Conservation (phyloP, 2,888 invertebrate species). For the Bursaphelenchus okinawaensis region DNA sequence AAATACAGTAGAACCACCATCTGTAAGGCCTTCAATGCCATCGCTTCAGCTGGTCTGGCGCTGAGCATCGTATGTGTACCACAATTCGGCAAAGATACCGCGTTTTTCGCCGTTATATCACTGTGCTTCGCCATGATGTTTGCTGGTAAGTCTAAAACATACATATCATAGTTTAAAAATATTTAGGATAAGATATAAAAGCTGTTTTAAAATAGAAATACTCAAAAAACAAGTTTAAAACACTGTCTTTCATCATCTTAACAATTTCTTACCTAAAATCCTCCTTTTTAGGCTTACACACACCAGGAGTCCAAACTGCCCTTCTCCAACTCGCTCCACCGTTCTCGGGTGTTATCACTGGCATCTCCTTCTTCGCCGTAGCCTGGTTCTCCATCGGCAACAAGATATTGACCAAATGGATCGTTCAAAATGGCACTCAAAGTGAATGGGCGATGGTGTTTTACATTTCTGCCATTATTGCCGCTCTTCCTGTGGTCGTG, state of each 20-base stretch:
- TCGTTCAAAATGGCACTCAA: slow-evolving; percentile 47
- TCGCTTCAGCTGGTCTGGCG: slow-evolving; percentile 48
- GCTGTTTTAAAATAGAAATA: not conserved
- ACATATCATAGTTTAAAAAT: not conserved
- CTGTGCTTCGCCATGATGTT: slow-evolving; percentile 52
- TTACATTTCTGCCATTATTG: slow-evolving; percentile 46
- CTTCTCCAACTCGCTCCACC: slow-evolving; percentile 53
- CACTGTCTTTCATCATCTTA: not conserved
- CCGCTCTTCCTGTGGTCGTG: slow-evolving; percentile 45
- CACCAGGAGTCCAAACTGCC: slow-evolving; percentile 52
- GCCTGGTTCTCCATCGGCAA: slow-evolving; percentile 51
- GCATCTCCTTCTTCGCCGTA: slow-evolving; percentile 43
- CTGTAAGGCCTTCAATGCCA: slow-evolving; percentile 44
- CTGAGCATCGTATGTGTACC: slow-evolving; percentile 47
- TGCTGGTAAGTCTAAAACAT: slow-evolving; percentile 32
- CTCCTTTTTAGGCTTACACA: slow-evolving; percentile 38
- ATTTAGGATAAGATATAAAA: not conserved
- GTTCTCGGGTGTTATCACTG: slow-evolving; percentile 52
- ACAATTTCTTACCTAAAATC: not conserved
- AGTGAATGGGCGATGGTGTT: slow-evolving; percentile 54
- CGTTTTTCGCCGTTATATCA: slow-evolving; percentile 43
- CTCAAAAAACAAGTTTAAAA: not conserved
- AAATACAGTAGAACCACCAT: not conserved
- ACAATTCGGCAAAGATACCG: slow-evolving; percentile 44
- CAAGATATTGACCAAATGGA: slow-evolving; percentile 52